These are phyloP conservation scores for Apteryx owenii DNA, from an alignment of 2,113 vertebrate species.

Conservation along the genomic window DNA sequence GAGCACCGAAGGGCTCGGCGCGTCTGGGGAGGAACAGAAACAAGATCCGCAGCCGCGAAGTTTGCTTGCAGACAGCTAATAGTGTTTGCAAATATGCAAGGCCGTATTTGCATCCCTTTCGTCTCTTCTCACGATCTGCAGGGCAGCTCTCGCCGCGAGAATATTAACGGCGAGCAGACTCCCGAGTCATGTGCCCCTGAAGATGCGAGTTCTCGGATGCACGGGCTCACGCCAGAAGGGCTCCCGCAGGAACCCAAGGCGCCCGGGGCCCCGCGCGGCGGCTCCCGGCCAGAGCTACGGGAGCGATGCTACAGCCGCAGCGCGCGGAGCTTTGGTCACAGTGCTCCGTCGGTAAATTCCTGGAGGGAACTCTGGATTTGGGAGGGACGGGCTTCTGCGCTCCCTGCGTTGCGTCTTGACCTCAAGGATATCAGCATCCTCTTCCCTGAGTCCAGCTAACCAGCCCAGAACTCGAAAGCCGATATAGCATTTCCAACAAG, in stretches of 20 bases:
- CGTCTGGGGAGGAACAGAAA: conserved; percentile 8
- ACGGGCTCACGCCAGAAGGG: background rate
- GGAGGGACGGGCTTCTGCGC: background rate
- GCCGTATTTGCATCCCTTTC: conserved; percentile 30
- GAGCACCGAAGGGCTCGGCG: conserved; percentile 35
- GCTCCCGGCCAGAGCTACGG: rapidly evolving
- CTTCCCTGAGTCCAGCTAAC: background rate
- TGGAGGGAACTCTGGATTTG: background rate
- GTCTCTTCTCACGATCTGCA: background rate
- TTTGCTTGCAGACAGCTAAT: conserved; percentile 4
- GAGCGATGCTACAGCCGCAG: rapidly evolving
- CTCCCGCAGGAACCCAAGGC: background rate
- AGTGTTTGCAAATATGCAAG: background rate
- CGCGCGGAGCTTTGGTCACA: rapidly evolving
- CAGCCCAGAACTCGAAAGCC: background rate
- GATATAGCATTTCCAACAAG: background rate
- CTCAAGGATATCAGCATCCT: background rate
- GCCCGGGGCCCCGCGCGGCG: background rate
- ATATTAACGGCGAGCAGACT: conserved; percentile 16
- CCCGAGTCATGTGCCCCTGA: background rate
- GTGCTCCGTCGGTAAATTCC: rapidly evolving
- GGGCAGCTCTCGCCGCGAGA: conserved; percentile 37
- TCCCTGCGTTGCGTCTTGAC: background rate
- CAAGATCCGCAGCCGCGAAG: background rate
- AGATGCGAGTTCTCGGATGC: background rate